Base-by-base conservation (phyloP, 2,797 vertebrate genomes). In the Pseudocheirus occidentalis region DNA sequence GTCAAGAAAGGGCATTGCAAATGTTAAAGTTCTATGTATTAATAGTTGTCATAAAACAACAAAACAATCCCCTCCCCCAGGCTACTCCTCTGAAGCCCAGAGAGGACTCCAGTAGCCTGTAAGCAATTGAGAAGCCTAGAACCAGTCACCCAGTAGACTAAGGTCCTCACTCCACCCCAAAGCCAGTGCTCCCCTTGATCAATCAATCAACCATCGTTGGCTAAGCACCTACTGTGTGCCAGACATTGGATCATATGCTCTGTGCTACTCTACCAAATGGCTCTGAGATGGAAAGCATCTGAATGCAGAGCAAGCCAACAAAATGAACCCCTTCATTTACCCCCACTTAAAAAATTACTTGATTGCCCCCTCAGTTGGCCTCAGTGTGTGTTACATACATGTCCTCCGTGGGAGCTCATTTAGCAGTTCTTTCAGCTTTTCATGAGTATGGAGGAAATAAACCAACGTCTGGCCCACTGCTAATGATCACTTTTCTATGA, bases 291-390 rank as follows among this genome's bases (percentile, higher is more conserved):
- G 54, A 89, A 58, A 95, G 95, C 21, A 62, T 95, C 40, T 58
- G 93, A 93, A 55, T 58, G 28, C 59, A 91, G 89, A 93, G 73
- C 40, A 10, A 87, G 81, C 94, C 55, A 95, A 92, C 96, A 91
- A 90, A 93, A 92, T 57, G 95, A 97, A 97, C 94, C 97, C 97
- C 92, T 94, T 97, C 96, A 97, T 97, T 97, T 97, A 92, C 97
- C 92, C 31, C 95, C 96, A 97, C 97, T 98, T 98, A 93, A 97
- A 96, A 97, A 97, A 97, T 97, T 95, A 96, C 97, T 95, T 81
- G 53, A 31, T 28, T 54, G 52, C 96, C 93, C 96, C 96, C 95
- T 93, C 57, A 93, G 90, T 0, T 0, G 0, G 92, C 73, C 91
- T 53, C 59, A 0, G n/a, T 90, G 21, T 0, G 31, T 53, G 11